These are phyloP conservation scores for Ariopsis seemanni DNA, from an alignment of 2,113 vertebrate species.

Conservation along the genomic window DNA sequence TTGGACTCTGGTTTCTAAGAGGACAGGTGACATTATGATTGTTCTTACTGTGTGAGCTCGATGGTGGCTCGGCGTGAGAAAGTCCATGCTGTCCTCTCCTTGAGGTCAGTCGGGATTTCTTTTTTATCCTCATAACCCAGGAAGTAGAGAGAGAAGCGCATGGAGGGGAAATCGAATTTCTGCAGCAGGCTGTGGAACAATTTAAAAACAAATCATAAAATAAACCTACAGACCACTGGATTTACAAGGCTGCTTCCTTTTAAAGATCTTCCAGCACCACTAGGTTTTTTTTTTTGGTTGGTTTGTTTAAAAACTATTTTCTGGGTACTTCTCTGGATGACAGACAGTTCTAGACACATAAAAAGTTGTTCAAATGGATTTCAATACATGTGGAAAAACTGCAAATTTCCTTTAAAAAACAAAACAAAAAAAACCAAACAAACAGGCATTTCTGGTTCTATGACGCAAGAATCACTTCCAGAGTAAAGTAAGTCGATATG, in stretches of 20 bases:
- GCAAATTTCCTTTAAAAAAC: neutral
- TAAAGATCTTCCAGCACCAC: neutral
- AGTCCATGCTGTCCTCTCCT: slow-evolving; percentile 82
- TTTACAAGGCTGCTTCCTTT: neutral
- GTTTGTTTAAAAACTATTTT: neutral
- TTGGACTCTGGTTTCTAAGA: no score
- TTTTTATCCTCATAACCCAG: slow-evolving; percentile 93
- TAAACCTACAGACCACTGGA: neutral
- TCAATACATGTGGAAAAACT: neutral
- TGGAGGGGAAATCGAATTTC: slow-evolving; percentile 91
- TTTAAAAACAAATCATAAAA: neutral
- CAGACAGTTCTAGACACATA: neutral
- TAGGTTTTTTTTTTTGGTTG: neutral
- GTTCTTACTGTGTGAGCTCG: slow-evolving; percentile 83
- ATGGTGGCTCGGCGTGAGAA: slow-evolving; percentile 92
- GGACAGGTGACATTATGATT: neutral
- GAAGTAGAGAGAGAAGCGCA: slow-evolving; percentile 96
- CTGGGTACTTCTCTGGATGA: neutral
- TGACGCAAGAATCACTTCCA: neutral
- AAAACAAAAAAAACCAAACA: neutral
- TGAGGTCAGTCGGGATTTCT: slow-evolving; percentile 83
- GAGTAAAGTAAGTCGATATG: neutral
- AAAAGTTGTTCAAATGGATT: neutral
- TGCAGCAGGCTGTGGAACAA: slow-evolving; percentile 80
- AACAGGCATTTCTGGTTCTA: neutral